These are phyloP conservation scores for Phorcus lineatus DNA, from an alignment of 2,888 invertebrate genomes.

Conservation along the genomic window DNA sequence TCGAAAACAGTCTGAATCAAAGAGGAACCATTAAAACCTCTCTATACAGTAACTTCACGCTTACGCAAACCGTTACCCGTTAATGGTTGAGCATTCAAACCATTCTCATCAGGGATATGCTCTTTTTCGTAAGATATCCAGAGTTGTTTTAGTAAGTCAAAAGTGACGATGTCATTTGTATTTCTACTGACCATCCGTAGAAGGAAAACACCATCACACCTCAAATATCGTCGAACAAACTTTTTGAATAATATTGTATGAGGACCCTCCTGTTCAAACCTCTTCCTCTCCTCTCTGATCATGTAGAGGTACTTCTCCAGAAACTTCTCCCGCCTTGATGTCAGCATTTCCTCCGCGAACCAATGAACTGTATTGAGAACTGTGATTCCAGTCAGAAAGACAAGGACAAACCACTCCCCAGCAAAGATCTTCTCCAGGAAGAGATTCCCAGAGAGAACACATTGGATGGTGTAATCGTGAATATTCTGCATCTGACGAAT, in stretches of 20 bases:
- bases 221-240: slow-evolving; percentile 1
- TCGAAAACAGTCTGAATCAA: too few relatives aligned
- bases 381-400: slow-evolving; percentile 51
- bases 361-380: neutral
- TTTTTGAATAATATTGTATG: slow-evolving; percentile 45
- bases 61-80: too few relatives aligned
- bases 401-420: slow-evolving; percentile 61
- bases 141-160: neutral
- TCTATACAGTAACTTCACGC: too few relatives aligned
- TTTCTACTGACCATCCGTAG: neutral
- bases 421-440: slow-evolving; percentile 64
- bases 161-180: neutral
- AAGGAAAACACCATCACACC: slow-evolving; percentile 5
- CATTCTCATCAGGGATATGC: neutral
- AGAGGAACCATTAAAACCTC: too few relatives aligned
- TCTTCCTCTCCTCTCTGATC: slow-evolving; percentile 46
- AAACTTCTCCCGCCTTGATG: neutral
- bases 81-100: too few relatives aligned
- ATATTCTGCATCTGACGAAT: slow-evolving; percentile 62
- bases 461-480: slow-evolving; percentile 59
- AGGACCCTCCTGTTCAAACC: slow-evolving; percentile 17
- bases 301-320: slow-evolving; percentile 1
- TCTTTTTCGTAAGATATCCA: neutral
- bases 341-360: neutral
- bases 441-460: slow-evolving; percentile 59